Conservation (phyloP, 1,140 invertebrate genomes). For the Capitella teleta region DNA sequence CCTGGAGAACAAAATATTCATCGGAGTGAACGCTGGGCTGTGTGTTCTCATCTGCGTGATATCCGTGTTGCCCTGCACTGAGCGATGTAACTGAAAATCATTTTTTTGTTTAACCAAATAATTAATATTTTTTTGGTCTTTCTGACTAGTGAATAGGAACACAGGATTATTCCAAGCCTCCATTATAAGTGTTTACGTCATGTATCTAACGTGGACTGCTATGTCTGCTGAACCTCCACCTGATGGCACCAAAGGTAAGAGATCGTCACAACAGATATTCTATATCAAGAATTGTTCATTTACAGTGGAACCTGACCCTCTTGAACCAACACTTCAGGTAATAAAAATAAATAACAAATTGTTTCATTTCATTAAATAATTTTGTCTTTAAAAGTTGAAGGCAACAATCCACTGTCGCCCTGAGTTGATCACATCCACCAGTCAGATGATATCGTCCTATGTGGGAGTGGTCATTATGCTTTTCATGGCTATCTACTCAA, state of each 20-base stretch:
- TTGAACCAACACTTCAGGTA: no score
- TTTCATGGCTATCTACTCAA: slow-evolving; percentile 83
- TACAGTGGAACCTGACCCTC: no score
- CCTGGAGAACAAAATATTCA: slow-evolving; percentile 88
- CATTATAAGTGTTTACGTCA: slow-evolving; percentile 83
- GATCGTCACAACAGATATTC: no score
- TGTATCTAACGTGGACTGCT: slow-evolving; percentile 96
- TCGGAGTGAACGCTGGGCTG: slow-evolving; percentile 85
- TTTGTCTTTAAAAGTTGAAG: no score
- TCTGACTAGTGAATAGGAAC: slow-evolving; percentile 28
- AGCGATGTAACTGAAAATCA: slow-evolving; percentile 37
- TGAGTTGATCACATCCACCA: slow-evolving; percentile 21
- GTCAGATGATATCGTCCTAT: slow-evolving; percentile 38
- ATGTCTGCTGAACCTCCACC: slow-evolving; percentile 72
- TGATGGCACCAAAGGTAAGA: no score
- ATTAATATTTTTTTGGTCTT: slow-evolving; percentile 5
- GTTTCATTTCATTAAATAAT: no score
- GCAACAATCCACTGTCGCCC: slow-evolving; percentile 26
- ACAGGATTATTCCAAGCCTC: slow-evolving; percentile 66
- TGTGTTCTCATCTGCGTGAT: slow-evolving; percentile 72
- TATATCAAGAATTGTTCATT: no score
- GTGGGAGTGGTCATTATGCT: slow-evolving; percentile 89
- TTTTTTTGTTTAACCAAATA: slow-evolving; percentile 1
- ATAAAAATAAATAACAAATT: no score
- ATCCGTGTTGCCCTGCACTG: slow-evolving; percentile 63